These are phyloP conservation scores for Lamproptera curius DNA, from an alignment of 2,888 invertebrate genomes.

Conservation along the genomic window DNA sequence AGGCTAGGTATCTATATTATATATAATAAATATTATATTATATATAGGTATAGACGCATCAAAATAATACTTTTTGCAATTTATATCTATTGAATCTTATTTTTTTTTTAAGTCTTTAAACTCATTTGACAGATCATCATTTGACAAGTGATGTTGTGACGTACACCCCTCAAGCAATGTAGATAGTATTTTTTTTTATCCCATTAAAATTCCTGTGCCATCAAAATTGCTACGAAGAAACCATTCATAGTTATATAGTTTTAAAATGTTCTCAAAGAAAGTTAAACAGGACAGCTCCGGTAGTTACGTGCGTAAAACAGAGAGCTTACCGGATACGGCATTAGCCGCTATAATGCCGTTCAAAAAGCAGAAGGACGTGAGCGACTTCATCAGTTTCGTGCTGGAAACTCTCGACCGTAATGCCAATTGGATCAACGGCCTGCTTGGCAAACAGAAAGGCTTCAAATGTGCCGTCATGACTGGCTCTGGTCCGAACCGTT, in stretches of 20 bases:
- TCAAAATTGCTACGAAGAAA: constrained; percentile 14
- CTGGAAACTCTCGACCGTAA: constrained; percentile 56
- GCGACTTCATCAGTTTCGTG: constrained; percentile 57
- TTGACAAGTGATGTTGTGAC: too few relatives aligned
- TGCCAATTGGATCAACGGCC: constrained; percentile 55
- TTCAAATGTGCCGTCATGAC: constrained; percentile 61
- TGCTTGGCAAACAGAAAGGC: constrained; percentile 50
- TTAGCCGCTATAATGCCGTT: constrained; percentile 60
- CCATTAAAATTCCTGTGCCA: constrained; percentile 9
- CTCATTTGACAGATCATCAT: too few relatives aligned
- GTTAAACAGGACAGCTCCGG: constrained; percentile 34
- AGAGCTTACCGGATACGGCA: constrained; percentile 52
- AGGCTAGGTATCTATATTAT: too few relatives aligned
- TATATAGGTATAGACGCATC: too few relatives aligned
- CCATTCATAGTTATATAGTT: constrained; percentile 22
- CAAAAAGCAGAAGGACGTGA: constrained; percentile 59
- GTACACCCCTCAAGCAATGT: too few relatives aligned
- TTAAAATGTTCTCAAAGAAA: constrained; percentile 42
- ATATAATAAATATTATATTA: too few relatives aligned
- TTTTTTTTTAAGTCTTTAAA: too few relatives aligned
- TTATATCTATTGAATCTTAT: too few relatives aligned
- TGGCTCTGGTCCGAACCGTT: constrained; percentile 65
- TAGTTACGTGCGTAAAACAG: constrained; percentile 32
- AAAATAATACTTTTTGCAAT: too few relatives aligned
- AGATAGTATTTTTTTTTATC: too few relatives aligned